Evolutionary conservation across 2,113 vertebrate genomes (phyloP).

Genomic region (Lonchura striata): DNA sequence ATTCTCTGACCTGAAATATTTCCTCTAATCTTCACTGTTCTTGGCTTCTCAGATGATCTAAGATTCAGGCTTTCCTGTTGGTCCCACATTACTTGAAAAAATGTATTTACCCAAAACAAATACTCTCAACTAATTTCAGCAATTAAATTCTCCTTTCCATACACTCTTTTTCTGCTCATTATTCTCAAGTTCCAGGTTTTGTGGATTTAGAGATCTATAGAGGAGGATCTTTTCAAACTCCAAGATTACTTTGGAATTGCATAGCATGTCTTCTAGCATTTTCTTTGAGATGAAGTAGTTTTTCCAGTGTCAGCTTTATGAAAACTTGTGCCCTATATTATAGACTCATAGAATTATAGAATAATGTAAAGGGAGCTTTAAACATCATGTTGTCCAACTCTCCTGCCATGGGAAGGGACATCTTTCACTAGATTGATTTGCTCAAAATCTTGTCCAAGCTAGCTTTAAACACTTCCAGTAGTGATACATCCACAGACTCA

Average conservation of each 20-base stretch:
- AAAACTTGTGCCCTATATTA: background rate
- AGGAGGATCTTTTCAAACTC: background rate
- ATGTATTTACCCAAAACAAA: background rate
- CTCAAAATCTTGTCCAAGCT: background rate
- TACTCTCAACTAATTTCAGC: background rate
- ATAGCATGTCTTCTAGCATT: background rate
- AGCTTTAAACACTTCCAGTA: background rate
- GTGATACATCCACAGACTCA: background rate
- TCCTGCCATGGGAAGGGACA: background rate
- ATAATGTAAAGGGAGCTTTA: background rate
- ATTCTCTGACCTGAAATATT: background rate
- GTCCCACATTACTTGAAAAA: background rate
- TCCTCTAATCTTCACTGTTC: background rate
- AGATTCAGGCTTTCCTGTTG: background rate
- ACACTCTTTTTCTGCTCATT: background rate
- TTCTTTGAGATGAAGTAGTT: background rate
- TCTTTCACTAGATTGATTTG: fast-evolving
- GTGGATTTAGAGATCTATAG: background rate
- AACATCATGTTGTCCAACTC: background rate
- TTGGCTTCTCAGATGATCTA: background rate
- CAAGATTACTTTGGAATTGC: background rate
- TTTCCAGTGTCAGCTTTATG: background rate
- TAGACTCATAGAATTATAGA: background rate
- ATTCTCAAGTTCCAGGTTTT: background rate
- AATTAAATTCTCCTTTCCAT: background rate